phyloP scores from a whole-genome alignment of 2,113 vertebrate genomes.

The Osmerus eperlanus region DNA sequence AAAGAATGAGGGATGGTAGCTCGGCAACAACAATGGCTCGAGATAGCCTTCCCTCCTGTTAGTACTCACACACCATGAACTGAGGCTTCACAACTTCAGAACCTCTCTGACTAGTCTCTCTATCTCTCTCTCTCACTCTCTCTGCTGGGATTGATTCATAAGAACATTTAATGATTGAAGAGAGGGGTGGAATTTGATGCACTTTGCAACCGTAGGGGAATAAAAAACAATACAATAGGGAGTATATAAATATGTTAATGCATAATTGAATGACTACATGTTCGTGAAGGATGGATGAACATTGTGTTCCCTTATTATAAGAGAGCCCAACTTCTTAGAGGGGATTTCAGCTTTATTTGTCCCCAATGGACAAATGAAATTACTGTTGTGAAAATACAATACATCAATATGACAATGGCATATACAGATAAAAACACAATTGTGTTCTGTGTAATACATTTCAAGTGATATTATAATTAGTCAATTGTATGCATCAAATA shows the following conservation, averaged over 20 bases:
- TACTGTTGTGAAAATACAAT: too few relatives aligned
- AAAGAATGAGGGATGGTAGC: conserved; percentile 35
- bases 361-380: too few relatives aligned
- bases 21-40: conserved; percentile 33
- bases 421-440: too few relatives aligned
- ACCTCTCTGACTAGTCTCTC: conserved; percentile 41
- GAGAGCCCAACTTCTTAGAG: too few relatives aligned
- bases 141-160: conserved; percentile 34
- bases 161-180: conserved; percentile 55
- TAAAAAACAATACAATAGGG: conserved; percentile 16
- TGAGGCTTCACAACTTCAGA: conserved; percentile 42
- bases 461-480: too few relatives aligned
- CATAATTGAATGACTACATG: conserved; percentile 4
- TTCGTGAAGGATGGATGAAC: conserved; percentile 34
- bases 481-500: conserved; percentile 1
- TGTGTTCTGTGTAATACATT: too few relatives aligned
- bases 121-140: conserved; percentile 33
- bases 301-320: conserved; percentile 7
- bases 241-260: neutral
- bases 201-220: conserved; percentile 17
- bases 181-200: conserved; percentile 50
- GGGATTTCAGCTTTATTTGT: too few relatives aligned
- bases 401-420: too few relatives aligned
- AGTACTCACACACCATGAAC: conserved; percentile 52
- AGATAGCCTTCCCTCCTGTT: conserved; percentile 57